Base-by-base conservation (phyloP, 2,797 vertebrate species). In the Lateolabrax maculatus region DNA sequence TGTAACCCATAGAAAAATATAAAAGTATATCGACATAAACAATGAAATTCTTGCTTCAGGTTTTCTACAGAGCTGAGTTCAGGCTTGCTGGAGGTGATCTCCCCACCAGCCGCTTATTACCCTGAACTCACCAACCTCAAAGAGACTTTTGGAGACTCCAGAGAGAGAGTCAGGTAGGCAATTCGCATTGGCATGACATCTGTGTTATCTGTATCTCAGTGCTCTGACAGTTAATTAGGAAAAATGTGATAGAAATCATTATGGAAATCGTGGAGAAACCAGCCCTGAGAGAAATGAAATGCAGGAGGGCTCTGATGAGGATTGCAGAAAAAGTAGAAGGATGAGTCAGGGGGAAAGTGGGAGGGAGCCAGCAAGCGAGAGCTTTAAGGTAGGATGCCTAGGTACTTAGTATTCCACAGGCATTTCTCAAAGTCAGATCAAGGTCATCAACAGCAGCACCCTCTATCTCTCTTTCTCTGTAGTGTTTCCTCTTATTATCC, bases 81-180 rank as follows among this genome's bases (percentile, higher is more conserved):
- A 84, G 98, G 98, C 52, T 94, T 99, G 90, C 92, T 99, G 82
- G 98, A 99, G 95, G 94, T 99, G 78, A 98, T 99, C 91, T 98
- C 98, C 6, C 98, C 98, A 63, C 98, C 97, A 53, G 94, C 96
- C 56, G 89, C 95, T 81, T 99, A 97, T 92, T 99, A 99, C 90
- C 98, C 98, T 21, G 98, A 99, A 72, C 90, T 99, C 84, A 95
- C 87, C 90, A 97, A 97, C 92, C 95, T 99, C 92, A 99, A 97
- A 91, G 98, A 99, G 90, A 99, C 98, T 2, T 99, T 99, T 89
- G 98, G 98, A 90, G 98, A 99, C 90, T 98, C 98, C 51, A 98
- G 95, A 91, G 98, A 99, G 83, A 96, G 98, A 95, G 98, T 99
- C 80, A 97, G 94, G 98, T 99, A 93, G 95, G 95, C 63, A 44